phyloP scores from a whole-genome alignment of 2,113 vertebrate genomes.

The Pelobates fuscus region DNA sequence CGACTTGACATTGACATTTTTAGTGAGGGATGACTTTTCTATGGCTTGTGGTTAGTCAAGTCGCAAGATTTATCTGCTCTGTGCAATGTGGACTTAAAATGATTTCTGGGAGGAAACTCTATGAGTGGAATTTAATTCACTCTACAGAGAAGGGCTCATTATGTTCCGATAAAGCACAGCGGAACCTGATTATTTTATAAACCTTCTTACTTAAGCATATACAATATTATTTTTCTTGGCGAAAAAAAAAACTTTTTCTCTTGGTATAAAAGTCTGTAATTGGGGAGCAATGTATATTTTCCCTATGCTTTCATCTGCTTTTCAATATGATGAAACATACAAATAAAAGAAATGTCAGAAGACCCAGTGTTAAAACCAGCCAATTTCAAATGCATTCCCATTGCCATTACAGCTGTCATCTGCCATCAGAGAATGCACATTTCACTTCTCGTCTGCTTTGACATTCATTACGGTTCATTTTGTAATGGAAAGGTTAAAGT shows the following conservation, averaged over 20 bases:
- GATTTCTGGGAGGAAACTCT: constrained; percentile 51
- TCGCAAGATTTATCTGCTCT: constrained; percentile 50
- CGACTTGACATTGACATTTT: constrained; percentile 64
- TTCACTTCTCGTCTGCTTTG: constrained; percentile 30
- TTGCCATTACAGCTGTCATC: constrained; percentile 44
- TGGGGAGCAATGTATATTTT: constrained; percentile 11
- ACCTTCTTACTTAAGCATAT: constrained; percentile 26
- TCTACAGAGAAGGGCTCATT: constrained; percentile 52
- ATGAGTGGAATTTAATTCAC: constrained; percentile 43
- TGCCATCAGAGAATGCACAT: constrained; percentile 24
- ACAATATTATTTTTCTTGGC: constrained; percentile 36
- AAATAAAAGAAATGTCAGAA: constrained; percentile 42
- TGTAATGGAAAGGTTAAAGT: constrained; percentile 39
- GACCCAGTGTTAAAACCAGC: constrained; percentile 28
- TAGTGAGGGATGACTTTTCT: constrained; percentile 58
- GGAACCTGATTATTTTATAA: constrained; percentile 49
- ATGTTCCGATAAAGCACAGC: constrained; percentile 56
- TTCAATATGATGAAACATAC: constrained; percentile 46
- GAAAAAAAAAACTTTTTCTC: constrained; percentile 23
- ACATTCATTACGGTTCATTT: constrained; percentile 44
- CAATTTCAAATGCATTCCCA: constrained; percentile 20
- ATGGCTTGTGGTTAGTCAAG: constrained; percentile 56
- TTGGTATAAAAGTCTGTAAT: constrained; percentile 26
- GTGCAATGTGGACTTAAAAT: constrained; percentile 46
- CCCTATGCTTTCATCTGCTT: constrained; percentile 14